Evolutionary conservation across 2,888 invertebrate genomes (phyloP).

Genomic region (Fragum whitleyi): DNA sequence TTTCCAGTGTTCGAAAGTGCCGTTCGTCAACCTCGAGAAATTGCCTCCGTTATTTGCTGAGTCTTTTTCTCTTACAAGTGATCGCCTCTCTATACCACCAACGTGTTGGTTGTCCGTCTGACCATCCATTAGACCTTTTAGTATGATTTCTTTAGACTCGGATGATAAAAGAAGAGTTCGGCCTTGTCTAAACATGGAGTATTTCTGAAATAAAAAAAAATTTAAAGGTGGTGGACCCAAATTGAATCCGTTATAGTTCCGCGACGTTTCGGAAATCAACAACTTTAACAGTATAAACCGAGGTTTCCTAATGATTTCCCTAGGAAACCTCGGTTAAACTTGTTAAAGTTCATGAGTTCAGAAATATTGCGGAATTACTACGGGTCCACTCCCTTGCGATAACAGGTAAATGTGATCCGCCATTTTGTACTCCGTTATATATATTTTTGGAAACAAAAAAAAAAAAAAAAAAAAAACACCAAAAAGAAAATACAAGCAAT

Average conservation of each 20-base stretch:
- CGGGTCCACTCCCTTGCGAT: too few species aligned
- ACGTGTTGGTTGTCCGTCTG: not conserved
- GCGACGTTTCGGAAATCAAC: too few species aligned
- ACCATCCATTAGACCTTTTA: not conserved
- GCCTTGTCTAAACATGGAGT: not conserved
- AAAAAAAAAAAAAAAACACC: not conserved
- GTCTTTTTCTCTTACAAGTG: not conserved
- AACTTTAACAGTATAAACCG: too few species aligned
- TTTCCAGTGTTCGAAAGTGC: conserved; percentile 2
- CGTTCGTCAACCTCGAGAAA: not conserved
- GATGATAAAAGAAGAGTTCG: not conserved
- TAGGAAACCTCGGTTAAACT: too few species aligned
- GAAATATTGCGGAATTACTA: too few species aligned
- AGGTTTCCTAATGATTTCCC: too few species aligned
- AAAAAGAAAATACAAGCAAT: not conserved
- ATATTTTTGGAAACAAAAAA: not conserved
- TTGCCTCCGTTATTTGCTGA: not conserved
- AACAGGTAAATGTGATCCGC: not conserved
- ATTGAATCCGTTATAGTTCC: not conserved
- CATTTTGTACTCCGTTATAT: not conserved
- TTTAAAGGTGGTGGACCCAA: too few species aligned
- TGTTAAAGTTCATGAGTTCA: too few species aligned
- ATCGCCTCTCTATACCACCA: not conserved
- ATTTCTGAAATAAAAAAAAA: not conserved
- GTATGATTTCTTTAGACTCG: not conserved